Conservation (phyloP, 2,797 vertebrate genomes). For the Catharus ustulatus region DNA sequence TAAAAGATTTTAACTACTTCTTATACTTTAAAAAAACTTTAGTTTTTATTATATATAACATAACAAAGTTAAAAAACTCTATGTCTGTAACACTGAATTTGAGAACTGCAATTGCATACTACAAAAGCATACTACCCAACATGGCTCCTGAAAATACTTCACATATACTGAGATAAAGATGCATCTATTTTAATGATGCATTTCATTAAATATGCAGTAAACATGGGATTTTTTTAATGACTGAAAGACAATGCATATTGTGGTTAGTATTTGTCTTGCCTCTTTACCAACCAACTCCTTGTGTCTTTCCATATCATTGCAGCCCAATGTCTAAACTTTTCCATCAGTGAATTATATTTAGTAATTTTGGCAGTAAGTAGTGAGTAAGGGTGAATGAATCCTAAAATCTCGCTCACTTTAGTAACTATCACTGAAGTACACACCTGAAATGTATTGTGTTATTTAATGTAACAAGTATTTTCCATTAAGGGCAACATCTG, state of each 20-base stretch:
- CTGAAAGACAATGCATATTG: neutral
- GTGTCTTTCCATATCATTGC: neutral
- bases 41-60: neutral
- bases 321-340: neutral
- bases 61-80: neutral
- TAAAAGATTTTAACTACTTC: neutral
- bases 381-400: neutral
- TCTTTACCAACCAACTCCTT: neutral
- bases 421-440: neutral
- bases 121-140: rapidly evolving
- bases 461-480: neutral
- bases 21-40: rapidly evolving
- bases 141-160: neutral
- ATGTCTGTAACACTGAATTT: neutral
- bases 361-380: neutral
- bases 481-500: neutral
- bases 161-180: neutral
- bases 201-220: neutral
- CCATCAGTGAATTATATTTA: neutral
- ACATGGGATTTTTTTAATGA: neutral
- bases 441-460: neutral
- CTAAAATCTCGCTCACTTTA: neutral
- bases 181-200: neutral
- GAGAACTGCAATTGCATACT: neutral
- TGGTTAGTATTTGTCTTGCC: neutral